Conservation (phyloP, 2,888 invertebrate species). For the Pseudococcus longispinus region DNA sequence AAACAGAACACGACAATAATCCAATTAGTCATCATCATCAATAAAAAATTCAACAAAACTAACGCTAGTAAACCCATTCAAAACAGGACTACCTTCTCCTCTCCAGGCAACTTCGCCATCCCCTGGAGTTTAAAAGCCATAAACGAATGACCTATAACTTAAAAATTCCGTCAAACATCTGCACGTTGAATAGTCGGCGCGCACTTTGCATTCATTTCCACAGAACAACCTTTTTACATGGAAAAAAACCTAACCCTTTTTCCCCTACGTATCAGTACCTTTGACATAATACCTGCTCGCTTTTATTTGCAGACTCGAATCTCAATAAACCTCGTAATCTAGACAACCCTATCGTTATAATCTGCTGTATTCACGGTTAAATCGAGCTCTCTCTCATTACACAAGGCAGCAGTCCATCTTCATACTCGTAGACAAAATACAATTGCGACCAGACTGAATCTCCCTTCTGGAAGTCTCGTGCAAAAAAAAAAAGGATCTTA, state of each 20-base stretch:
- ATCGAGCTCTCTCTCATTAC: neutral
- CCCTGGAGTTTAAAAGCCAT: neutral
- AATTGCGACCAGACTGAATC: neutral
- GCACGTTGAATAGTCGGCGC: neutral
- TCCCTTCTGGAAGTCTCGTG: neutral
- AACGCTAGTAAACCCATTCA: neutral
- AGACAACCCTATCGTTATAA: slow-evolving; percentile 14
- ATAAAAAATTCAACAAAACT: neutral
- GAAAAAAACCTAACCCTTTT: neutral
- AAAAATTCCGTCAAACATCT: slow-evolving; percentile 2
- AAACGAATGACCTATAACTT: neutral
- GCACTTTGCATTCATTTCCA: neutral
- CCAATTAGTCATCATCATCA: neutral
- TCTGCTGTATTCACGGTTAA: neutral
- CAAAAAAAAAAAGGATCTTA: neutral
- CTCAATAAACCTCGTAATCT: slow-evolving; percentile 15
- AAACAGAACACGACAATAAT: neutral
- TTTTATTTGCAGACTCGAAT: neutral
- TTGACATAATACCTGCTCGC: neutral
- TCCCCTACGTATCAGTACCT: neutral
- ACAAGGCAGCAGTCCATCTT: too few relatives aligned
- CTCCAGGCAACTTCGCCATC: neutral
- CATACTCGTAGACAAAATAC: neutral
- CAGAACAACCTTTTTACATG: neutral
- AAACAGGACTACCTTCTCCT: neutral